These are phyloP conservation scores for Zaprionus capensis DNA, from an alignment of 1,140 invertebrate species.

Conservation along the genomic window DNA sequence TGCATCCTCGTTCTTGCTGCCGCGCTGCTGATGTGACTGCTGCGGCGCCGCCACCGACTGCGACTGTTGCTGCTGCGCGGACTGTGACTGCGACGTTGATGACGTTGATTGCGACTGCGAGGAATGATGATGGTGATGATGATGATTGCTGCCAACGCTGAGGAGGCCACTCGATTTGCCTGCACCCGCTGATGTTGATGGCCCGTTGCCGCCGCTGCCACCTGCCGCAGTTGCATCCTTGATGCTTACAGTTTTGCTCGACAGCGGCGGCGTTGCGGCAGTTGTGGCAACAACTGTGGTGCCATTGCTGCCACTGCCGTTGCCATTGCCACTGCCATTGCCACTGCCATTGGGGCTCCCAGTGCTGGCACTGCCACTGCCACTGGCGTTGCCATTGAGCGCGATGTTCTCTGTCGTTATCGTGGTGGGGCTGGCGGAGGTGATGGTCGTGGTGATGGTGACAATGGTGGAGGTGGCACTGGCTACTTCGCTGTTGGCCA, in stretches of 20 bases:
- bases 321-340: slow-evolving; percentile 6
- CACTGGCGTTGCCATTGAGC: slow-evolving; percentile 17
- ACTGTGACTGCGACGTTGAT: slow-evolving; percentile 19
- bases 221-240: slow-evolving; percentile 17
- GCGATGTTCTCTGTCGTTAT: background rate
- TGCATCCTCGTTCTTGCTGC: slow-evolving; percentile 80
- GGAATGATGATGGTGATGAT: slow-evolving; percentile 68
- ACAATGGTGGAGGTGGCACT: background rate
- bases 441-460: slow-evolving; percentile 2
- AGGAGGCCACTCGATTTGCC: slow-evolving; percentile 54
- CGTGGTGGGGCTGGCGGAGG: slow-evolving; percentile 2
- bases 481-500: background rate
- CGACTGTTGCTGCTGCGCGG: background rate
- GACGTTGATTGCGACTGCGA: slow-evolving; percentile 9
- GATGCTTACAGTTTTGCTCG: slow-evolving; percentile 12
- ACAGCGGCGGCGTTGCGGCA: slow-evolving; percentile 7
- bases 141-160: slow-evolving; percentile 70
- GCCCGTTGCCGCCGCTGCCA: slow-evolving; percentile 14
- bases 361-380: slow-evolving; percentile 13
- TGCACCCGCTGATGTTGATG: slow-evolving; percentile 33
- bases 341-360: slow-evolving; percentile 4
- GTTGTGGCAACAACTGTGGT: background rate
- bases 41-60: slow-evolving; percentile 25
- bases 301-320: slow-evolving; percentile 10
- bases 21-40: slow-evolving; percentile 52